These are phyloP conservation scores for Alouatta palliata DNA, from an alignment of 2,113 vertebrate genomes.

Conservation along the genomic window DNA sequence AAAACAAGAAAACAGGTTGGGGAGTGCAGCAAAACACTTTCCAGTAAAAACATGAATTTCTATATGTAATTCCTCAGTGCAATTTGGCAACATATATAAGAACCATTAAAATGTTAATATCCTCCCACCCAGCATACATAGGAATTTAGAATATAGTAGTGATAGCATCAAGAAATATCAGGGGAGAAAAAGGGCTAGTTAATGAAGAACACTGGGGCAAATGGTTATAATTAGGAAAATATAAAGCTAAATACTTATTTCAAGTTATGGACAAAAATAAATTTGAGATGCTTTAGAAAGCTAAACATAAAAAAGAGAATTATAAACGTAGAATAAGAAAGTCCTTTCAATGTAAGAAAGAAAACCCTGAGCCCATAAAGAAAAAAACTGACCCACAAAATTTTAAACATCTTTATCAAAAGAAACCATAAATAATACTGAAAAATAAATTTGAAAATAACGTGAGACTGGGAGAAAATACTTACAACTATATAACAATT, in stretches of 20 bases:
- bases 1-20: not conserved
- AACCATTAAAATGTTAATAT: not conserved
- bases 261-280: constrained; percentile 21
- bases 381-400: not conserved
- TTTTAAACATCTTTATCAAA: not conserved
- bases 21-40: not conserved
- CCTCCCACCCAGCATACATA: not conserved
- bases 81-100: not conserved
- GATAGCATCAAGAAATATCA: not conserved
- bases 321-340: not conserved
- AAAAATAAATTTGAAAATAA: not conserved
- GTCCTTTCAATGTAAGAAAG: not conserved
- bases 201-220: not conserved
- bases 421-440: not conserved
- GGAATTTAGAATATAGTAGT: not conserved
- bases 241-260: not conserved
- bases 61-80: not conserved
- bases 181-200: not conserved
- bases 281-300: not conserved
- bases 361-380: not conserved
- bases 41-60: not conserved
- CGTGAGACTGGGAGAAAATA: not conserved
- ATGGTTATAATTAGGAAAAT: not conserved
- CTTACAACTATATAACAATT: not conserved
- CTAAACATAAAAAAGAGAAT: not conserved